These are phyloP conservation scores for Diabrotica undecimpunctata DNA, from an alignment of 1,140 invertebrate genomes.

Conservation along the genomic window DNA sequence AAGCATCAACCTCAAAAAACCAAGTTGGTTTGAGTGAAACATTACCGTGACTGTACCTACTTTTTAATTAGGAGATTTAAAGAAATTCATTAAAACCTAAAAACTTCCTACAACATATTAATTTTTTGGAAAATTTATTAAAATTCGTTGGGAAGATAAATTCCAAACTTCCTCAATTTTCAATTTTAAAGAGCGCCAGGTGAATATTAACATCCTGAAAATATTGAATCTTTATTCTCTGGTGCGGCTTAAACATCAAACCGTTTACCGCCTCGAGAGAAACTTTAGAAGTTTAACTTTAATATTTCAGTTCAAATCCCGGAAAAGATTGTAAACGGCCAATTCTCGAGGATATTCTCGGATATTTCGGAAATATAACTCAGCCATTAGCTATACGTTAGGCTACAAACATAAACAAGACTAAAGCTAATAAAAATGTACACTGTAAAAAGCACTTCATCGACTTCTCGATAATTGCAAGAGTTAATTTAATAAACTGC, in stretches of 20 bases:
- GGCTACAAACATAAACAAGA: too few relatives aligned
- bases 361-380: constrained; percentile 1
- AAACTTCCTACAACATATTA: neutral
- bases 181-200: neutral
- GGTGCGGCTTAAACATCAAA: neutral
- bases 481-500: too few relatives aligned
- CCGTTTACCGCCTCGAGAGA: neutral
- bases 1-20: too few relatives aligned
- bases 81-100: too few relatives aligned
- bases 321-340: neutral
- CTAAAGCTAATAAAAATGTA: too few relatives aligned
- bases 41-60: too few relatives aligned
- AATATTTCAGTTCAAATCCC: neutral
- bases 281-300: neutral
- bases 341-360: neutral
- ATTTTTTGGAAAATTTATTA: neutral
- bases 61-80: too few relatives aligned
- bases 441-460: too few relatives aligned
- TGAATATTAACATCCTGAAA: constrained; percentile 2
- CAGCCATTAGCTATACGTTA: neutral
- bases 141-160: neutral
- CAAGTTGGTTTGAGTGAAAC: too few relatives aligned
- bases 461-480: too few relatives aligned
- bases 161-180: neutral
- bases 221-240: neutral